Evolutionary conservation across 2,888 invertebrate genomes (phyloP), one percentile per base, ranked within the genome.

Genomic region (Eulithis prunata): DNA sequence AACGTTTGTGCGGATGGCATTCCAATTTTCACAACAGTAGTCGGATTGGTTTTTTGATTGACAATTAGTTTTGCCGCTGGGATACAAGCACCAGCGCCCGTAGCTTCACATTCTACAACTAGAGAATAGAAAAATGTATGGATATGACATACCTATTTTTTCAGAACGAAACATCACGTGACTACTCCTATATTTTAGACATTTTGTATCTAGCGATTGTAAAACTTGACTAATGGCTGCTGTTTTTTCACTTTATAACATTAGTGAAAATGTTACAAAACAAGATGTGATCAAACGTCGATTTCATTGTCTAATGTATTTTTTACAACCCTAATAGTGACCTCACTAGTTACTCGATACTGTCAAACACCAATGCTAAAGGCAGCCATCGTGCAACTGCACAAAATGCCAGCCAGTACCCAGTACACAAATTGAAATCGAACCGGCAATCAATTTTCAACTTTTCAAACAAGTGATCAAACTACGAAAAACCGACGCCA

Each of bases 401-500:
- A 75, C 21, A 77, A 80, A 78, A 83, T 81, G 83, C 82, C 79
- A 80, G 79, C 83, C 21, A 21, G 21, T 21, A 21, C 21, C 6
- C 80, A 76, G 75, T 75, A 75, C 76, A 75, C 77, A 85, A 90
- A 91, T 89, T 89, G 88, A 85, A 91, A 88, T 84, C 80, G 80
- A 79, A 80, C 81, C 71, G 81, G 80, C 85, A 81, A 89, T 91
- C 90, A 89, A 90, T 91, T 90, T 85, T 87, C 79, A 88, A 91
- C 90, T 90, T 90, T 89, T 82, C 81, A 80, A 88, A 86, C 87
- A 86, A 89, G 89, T 88, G 88, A 91, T 91, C 89, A 86, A 87
- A 88, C 87, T 90, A 87, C 83, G 88, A 90, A 90, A 91, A 90
- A 81, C 85, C 81, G 80, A 75, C 82, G 78, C 74, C 75, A 78